Evolutionary conservation across 2,797 vertebrate genomes (phyloP), one percentile per base, ranked within the genome.

Genomic region (Tolypeutes matacus): DNA sequence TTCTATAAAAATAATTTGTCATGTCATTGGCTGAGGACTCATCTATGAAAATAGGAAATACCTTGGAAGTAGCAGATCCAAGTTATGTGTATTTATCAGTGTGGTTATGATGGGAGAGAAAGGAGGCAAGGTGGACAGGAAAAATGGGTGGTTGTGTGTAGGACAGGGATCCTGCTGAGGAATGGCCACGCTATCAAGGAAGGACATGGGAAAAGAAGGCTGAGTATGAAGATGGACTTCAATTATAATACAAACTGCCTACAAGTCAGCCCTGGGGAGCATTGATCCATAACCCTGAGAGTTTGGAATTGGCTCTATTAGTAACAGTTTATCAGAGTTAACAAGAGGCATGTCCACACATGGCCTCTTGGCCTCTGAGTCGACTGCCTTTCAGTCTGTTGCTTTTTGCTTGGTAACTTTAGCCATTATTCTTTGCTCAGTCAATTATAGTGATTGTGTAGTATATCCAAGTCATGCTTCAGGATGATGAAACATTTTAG

Each of bases 1-100:
- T 85, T 87, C 65, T 92, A 58, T 85, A 85, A 93, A 93, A 97
- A 76, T 82, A 84, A 83, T 86, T 78, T 89, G 21, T 69, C 39
- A 94, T 92, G 58, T 23, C 58, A 70, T 36, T 90, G 64, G 25
- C 58, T 42, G 29, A 81, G 65, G 56, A 42, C 25, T 91, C 53
- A 60, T 25, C 29, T 65, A 46, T 84, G 29, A 92, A 77, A 70
- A 73, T 39, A 42, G 84, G 51, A 91, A 92, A 51, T 60, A 39
- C 1, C 6, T 20, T 78, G 39, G 49, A 82, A 94, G 34, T 29
- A 60, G 36, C 27, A 67, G 29, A 56, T 82, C 39, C 85, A 7
- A 36, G 62, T 82, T 72, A 58, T 51, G 12, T 72, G 60, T 93
- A 46, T 46, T 46, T 46, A 46, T 46, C 46, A 46, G 36, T 56